Base-by-base conservation (phyloP, 2,888 invertebrate species). In the Panzeria rudis region DNA sequence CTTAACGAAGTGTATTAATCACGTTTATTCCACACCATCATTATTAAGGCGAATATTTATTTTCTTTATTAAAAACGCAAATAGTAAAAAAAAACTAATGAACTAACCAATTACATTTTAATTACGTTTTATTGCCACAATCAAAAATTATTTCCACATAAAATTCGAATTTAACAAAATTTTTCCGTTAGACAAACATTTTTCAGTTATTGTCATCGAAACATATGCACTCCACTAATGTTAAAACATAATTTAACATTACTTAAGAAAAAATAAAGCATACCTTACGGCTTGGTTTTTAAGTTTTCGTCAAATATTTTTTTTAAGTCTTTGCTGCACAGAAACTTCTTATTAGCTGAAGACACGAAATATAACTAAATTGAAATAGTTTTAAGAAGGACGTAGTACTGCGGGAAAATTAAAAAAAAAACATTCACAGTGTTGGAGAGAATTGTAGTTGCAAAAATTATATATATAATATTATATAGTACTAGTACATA, bases 281-380 rank as follows among this genome's bases (percentile, higher is more conserved):
- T 80, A 80, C 66, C 23, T 73, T 50, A 7, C 29, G 72, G 64
- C 64, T 56, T 29, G 1, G 7, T 0, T 3, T 62, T 41, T 32
- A 29, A 25, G n/a, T 59, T 32, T 47, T 13, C 6, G 11, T 47
- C 2, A 15, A 38, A 61, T n/a, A n/a, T 5, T 68, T 20, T 20
- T 50, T 64, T 13, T 52, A 17, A 32, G 9, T 59, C 32, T 32
- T 59, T 59, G 32, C 35, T 23, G 15, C 3, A 25, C 38, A 29
- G 17, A 52, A 82, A 85, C 78, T 78, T 75, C 73, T 85, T 82
- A 85, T 56, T 75, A 64, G 35, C 56, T 50, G 73, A 78, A 82
- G 69, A 75, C 82, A 82, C 82, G 82, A 78, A 73, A 71, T 56
- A 69, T 61, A 76, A 84, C 84, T 84, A 66, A 84, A 71, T 64